Evolutionary conservation across 92 coral and sea anemone species (phyloP), one percentile per base, ranked within the genome.

Genomic region (Zoanthus sansibaricus): DNA sequence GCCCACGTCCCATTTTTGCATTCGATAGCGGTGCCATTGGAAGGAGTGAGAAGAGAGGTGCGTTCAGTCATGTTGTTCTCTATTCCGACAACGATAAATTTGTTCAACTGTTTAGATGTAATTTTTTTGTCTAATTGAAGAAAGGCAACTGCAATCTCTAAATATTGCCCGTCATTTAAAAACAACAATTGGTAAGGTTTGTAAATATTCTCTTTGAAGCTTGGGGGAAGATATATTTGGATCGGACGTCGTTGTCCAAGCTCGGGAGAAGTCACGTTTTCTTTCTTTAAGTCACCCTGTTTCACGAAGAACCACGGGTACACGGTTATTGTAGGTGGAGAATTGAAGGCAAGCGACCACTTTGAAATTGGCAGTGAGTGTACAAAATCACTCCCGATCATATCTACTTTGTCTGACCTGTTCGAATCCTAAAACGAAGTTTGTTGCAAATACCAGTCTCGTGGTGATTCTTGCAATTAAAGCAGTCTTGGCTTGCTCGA

Each of bases 251-350:
- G 18, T 25, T 78, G 76, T 13, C 52, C 62, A 3, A 89, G 68
- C 64, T 89, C 86, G 7, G 92, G 89, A 13, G 92, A 89, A 15
- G 52, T 59, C 16, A 89, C 87, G 1, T 14, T 55, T 56, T 88
- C 73, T 44, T 58, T 48, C 58, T 20, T 89, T 16, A 64, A 30
- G 7, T 68, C 78, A 16, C 86, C 86, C 76, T 71, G 31, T 55
- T 85, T 68, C 13, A 54, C 78, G 75, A 85, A 89, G 33, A 89
- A 89, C 92, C 92, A 89, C n/a, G 92, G 92, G 58, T 85, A 89
- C 79, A 17, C 51, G 51, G 68, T 84, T 9, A 79, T 33, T 16
- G 21, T 52, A 0, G 89, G 86, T 30, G 87, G 45, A 4, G 71
- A 42, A 42, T 69, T 89, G 21, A 77, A 30, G 32, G 54, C 9